Conservation (phyloP, 2,797 vertebrate genomes). For the Platyrinchus mystaceus region DNA sequence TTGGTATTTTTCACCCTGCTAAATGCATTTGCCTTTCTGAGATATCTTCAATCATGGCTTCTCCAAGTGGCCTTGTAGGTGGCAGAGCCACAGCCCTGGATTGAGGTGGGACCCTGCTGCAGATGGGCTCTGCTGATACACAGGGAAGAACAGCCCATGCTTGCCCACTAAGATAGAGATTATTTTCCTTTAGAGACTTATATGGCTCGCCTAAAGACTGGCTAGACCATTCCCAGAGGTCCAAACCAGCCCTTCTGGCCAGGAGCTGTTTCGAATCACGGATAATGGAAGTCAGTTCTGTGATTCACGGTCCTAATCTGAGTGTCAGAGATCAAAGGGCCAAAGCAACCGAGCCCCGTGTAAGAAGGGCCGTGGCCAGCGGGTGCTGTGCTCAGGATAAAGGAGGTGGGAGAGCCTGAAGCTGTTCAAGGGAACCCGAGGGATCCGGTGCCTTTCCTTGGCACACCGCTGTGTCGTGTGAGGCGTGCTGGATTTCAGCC, state of each 20-base stretch:
- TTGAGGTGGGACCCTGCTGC: not conserved
- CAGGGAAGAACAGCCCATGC: rapidly evolving
- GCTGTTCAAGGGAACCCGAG: not conserved
- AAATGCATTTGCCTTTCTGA: not conserved
- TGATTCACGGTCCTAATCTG: not conserved
- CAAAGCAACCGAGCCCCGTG: rapidly evolving
- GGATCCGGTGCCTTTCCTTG: not conserved
- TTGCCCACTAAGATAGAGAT: not conserved
- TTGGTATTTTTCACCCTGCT: not conserved
- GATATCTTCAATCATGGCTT: not conserved
- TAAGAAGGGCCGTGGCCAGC: rapidly evolving
- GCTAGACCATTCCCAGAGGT: not conserved
- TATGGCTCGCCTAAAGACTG: not conserved
- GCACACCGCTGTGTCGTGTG: not conserved
- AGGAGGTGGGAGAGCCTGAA: not conserved
- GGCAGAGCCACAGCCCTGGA: not conserved
- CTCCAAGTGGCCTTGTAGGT: not conserved
- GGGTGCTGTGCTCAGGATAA: not conserved
- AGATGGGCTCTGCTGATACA: not conserved
- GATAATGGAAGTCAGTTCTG: not conserved
- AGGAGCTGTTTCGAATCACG: not conserved
- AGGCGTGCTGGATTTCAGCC: not conserved
- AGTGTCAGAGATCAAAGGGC: not conserved
- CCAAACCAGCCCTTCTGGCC: not conserved
- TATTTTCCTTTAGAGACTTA: not conserved